Base-by-base conservation (phyloP, 2,888 invertebrate species). In the Cantharis flavilabris region DNA sequence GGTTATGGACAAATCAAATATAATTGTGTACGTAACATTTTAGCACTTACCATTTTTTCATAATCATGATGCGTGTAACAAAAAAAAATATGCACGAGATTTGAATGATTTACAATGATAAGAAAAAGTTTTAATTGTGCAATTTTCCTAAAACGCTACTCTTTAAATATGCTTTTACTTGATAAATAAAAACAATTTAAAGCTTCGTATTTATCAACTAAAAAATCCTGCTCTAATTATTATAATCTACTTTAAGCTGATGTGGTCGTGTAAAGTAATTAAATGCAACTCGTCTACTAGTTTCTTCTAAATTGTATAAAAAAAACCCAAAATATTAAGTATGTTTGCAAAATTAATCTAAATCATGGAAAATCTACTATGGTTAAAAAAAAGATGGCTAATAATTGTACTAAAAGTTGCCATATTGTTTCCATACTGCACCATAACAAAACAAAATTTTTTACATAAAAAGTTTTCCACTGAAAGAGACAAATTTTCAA, bases 61-160 rank as follows among this genome's bases (percentile, higher is more conserved):
- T 84, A 83, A 81, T 83, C 84, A 83, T 84, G 83, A 84, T 83
- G 85, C 85, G 80, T 85, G 85, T 83, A 85, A 85, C 84, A 85
- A 84, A 84, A 81, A 75, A 82, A 83, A 83, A 82, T 82, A 83
- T 83, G 81, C 80, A 80, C 79, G 80, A 80, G 82, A 80, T 76
- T 79, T 79, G 75, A 78, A 80, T 76, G 78, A 81, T 72, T 75
- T 70, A 76, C 73, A 73, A 75, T 70, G 62, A 70, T 65, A 65
- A 72, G 49, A 72, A 67, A 49, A 49, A 64, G 28, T 49, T 33
- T 28, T 65, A 74, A 77, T 71, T 69, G 49, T 70, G 26, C 30
- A 20, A 49, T 70, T 65, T 67, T 63, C 71, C 63, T 70, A 74
- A 74, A 28, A 26, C 70, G 69, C 62, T 63, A 63, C 69, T 70